Conservation (phyloP, 2,888 invertebrate genomes). For the Zootermopsis nevadensis region DNA sequence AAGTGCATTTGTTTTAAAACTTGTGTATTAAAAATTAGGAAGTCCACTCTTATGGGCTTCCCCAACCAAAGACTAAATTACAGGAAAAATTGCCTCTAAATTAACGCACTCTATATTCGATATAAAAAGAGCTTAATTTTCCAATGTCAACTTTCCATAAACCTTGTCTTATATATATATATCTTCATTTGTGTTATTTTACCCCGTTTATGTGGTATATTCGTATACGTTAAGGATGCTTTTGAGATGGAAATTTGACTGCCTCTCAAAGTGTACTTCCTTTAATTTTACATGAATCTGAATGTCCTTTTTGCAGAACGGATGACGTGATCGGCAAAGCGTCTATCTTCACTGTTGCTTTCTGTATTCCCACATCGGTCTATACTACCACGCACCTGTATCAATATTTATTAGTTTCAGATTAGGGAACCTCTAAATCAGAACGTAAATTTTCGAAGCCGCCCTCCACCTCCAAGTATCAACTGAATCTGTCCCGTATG, state of each 20-base stretch:
- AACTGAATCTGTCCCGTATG: conserved; percentile 68
- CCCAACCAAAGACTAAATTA: no score
- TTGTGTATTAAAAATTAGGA: no score
- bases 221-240: conserved; percentile 23
- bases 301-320: conserved; percentile 48
- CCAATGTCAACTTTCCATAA: conserved; percentile 50
- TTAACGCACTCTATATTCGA: neutral
- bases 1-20: no score
- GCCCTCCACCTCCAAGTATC: conserved; percentile 70
- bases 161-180: conserved; percentile 13
- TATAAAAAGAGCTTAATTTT: conserved; percentile 40
- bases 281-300: conserved; percentile 37
- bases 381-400: conserved; percentile 31
- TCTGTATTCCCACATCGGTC: conserved; percentile 36
- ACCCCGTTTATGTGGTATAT: conserved; percentile 26
- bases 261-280: conserved; percentile 40
- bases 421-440: conserved; percentile 44
- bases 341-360: conserved; percentile 41
- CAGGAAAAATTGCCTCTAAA: neutral
- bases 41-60: no score
- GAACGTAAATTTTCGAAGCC: conserved; percentile 47
- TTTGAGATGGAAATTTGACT: conserved; percentile 39
- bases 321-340: conserved; percentile 19
- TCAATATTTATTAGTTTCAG: conserved; percentile 44
- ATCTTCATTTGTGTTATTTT: conserved; percentile 35